phyloP scores from a whole-genome alignment of 64 coral and sea anemone species.

The Stichodactyla helianthus region DNA sequence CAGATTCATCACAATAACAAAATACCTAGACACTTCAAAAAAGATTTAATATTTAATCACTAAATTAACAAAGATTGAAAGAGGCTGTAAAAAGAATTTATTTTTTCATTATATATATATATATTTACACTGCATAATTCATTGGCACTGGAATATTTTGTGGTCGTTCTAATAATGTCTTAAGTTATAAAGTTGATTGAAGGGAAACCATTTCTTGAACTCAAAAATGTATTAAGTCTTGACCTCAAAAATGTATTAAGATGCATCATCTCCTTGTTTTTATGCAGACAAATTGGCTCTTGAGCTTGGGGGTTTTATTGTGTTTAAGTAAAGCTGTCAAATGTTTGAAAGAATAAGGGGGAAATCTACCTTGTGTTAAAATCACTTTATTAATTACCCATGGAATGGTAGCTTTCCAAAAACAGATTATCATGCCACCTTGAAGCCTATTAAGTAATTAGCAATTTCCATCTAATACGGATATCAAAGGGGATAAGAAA shows the following conservation, averaged over 20 bases:
- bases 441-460: not conserved
- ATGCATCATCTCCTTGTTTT: not conserved
- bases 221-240: not conserved
- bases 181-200: no score
- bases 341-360: not conserved
- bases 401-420: not conserved
- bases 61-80: no score
- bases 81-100: no score
- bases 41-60: no score
- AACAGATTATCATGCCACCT: slow-evolving; percentile 2
- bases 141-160: no score
- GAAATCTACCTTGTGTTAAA: not conserved
- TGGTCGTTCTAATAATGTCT: no score
- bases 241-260: not conserved
- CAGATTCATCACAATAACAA: no score
- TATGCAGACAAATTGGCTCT: not conserved
- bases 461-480: not conserved
- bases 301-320: not conserved
- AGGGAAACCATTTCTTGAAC: not conserved
- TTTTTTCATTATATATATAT: no score
- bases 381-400: not conserved
- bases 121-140: no score
- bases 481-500: not conserved
- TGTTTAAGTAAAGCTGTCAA: not conserved
- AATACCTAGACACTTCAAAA: no score